These are phyloP conservation scores for Ceyx cyanopectus DNA, from an alignment of 2,113 vertebrate genomes.

Conservation along the genomic window DNA sequence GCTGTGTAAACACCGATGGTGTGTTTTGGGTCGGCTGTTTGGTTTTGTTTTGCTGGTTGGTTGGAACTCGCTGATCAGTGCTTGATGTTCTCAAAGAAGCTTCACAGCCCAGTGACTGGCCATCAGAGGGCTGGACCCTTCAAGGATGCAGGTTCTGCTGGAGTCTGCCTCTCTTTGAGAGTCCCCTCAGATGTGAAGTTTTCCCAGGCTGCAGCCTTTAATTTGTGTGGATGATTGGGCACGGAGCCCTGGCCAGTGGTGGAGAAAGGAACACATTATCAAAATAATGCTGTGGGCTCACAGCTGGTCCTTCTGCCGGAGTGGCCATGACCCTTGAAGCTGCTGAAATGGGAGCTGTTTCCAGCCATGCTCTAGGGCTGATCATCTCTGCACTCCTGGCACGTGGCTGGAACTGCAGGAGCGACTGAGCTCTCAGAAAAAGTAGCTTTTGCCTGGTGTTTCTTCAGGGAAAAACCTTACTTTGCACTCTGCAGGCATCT, in stretches of 20 bases:
- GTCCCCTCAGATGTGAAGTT: not conserved
- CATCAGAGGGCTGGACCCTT: not conserved
- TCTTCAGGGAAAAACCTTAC: not conserved
- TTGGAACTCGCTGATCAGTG: not conserved
- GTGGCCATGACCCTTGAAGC: not conserved
- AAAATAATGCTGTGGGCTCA: not conserved
- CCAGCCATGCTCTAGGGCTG: not conserved
- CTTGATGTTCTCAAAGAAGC: not conserved
- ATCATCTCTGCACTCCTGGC: not conserved
- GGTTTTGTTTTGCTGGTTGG: not conserved
- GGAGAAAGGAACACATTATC: not conserved
- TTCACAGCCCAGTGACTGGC: not conserved
- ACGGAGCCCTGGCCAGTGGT: not conserved
- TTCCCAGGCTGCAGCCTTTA: not conserved
- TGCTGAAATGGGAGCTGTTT: not conserved
- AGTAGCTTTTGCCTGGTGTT: not conserved
- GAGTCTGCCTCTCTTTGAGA: not conserved
- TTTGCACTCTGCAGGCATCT: not conserved
- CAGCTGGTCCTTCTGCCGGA: slow-evolving; percentile 2
- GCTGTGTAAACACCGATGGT: not conserved
- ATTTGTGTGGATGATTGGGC: not conserved
- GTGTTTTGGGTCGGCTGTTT: not conserved
- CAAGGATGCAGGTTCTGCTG: not conserved
- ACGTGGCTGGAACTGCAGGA: not conserved
- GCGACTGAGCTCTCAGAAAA: fast-evolving